These are phyloP conservation scores for Coryphaenoides rupestris DNA, from an alignment of 2,113 vertebrate genomes.

Conservation along the genomic window DNA sequence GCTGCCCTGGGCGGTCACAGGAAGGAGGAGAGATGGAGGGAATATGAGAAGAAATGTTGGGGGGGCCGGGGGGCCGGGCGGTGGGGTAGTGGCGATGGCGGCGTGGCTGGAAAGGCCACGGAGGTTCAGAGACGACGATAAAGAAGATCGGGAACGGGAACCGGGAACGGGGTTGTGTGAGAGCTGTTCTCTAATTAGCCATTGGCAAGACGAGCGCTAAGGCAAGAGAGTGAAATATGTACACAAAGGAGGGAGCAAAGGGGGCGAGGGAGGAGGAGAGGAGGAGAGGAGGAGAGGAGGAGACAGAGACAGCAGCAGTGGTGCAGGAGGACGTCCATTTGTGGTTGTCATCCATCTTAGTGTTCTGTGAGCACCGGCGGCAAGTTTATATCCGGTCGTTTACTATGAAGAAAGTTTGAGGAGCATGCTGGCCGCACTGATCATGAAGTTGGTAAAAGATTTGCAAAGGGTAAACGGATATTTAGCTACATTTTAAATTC, in stretches of 20 bases:
- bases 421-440: too few species aligned
- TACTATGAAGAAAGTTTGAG: too few species aligned
- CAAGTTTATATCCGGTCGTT: too few species aligned
- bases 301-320: constrained; percentile 17
- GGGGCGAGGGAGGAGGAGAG: background rate
- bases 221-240: background rate
- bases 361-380: too few species aligned
- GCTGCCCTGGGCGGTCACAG: constrained; percentile 48
- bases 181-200: constrained; percentile 10
- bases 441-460: background rate
- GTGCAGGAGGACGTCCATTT: too few species aligned
- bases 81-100: constrained; percentile 35
- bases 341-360: too few species aligned
- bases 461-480: too few species aligned
- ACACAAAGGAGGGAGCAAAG: background rate
- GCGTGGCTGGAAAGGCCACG: constrained; percentile 34
- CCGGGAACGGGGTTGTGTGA: too few species aligned
- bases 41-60: background rate
- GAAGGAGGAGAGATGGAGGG: constrained; percentile 20
- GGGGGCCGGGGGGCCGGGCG: constrained; percentile 4
- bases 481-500: too few species aligned
- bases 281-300: background rate
- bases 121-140: constrained; percentile 40
- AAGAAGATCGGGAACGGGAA: constrained; percentile 30
- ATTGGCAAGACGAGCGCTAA: constrained; percentile 7